Conservation (phyloP, 37 sponge, comb jelly and placozoan species). For the Amphimedon queenslandica region DNA sequence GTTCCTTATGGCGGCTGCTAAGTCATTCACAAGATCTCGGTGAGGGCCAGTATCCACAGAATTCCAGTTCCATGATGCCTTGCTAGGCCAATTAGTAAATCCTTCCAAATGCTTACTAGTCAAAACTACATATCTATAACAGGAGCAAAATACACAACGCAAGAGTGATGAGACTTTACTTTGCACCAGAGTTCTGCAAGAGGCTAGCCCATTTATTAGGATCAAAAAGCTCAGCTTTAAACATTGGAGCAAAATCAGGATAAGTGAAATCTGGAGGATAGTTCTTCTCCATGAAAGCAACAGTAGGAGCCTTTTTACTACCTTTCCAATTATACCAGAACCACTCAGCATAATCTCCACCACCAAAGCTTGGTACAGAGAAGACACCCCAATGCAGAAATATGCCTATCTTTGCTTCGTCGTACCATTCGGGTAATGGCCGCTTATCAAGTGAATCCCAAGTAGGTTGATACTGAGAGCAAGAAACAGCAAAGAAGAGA, state of each 20-base stretch:
- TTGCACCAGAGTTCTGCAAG: constrained; percentile 49
- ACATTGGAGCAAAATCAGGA: constrained; percentile 19
- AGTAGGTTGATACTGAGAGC: constrained; percentile 51
- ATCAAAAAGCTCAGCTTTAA: constrained; percentile 70
- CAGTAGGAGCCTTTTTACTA: constrained; percentile 2
- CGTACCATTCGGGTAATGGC: constrained; percentile 74
- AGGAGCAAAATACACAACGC: neutral
- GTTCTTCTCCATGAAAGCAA: constrained; percentile 68
- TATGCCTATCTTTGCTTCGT: constrained; percentile 67
- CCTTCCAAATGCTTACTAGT: constrained; percentile 81
- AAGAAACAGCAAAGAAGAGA: too few relatives aligned
- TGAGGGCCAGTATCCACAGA: constrained; percentile 65
- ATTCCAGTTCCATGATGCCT: constrained; percentile 77
- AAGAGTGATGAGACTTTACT: constrained; percentile 12
- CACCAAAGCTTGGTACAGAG: constrained; percentile 59
- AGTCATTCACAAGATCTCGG: constrained; percentile 49
- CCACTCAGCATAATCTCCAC: too few relatives aligned
- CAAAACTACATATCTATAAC: constrained; percentile 61
- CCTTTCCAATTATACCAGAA: constrained; percentile 67
- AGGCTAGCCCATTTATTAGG: constrained; percentile 68
- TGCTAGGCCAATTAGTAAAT: constrained; percentile 62
- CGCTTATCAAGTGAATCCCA: constrained; percentile 71
- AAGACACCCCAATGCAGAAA: constrained; percentile 79
- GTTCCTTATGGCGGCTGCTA: constrained; percentile 49
- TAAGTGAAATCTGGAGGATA: constrained; percentile 34